Conservation (phyloP, 1,140 invertebrate genomes). For the Nylanderia fulva region DNA sequence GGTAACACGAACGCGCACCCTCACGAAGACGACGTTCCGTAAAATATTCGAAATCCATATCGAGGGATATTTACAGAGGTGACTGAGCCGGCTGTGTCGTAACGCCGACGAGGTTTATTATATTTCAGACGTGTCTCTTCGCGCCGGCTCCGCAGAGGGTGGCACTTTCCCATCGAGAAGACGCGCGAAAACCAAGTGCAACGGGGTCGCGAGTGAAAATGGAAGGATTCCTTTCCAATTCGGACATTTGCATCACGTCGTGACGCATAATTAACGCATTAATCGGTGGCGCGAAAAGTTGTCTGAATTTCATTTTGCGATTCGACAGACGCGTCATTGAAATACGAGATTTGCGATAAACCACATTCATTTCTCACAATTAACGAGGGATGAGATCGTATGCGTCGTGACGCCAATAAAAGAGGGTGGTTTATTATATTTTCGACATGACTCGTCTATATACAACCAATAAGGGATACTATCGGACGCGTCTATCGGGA, state of each 20-base stretch:
- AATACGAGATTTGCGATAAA: too few species aligned
- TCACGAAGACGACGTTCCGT: constrained; percentile 7
- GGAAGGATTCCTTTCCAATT: constrained; percentile 27
- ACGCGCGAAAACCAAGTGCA: constrained; percentile 57
- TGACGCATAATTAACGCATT: constrained; percentile 29
- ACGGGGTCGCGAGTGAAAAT: constrained; percentile 21
- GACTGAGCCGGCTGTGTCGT: constrained; percentile 61
- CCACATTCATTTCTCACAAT: too few species aligned
- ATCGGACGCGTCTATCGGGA: constrained; percentile 45
- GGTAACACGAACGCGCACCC: neutral
- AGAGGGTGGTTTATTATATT: constrained; percentile 50
- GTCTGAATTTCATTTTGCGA: too few species aligned
- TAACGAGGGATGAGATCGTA: constrained; percentile 7
- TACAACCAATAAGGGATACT: constrained; percentile 38
- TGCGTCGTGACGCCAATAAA: constrained; percentile 24
- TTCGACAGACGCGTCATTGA: too few species aligned
- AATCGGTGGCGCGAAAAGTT: neutral
- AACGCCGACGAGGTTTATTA: constrained; percentile 69
- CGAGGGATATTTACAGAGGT: constrained; percentile 70
- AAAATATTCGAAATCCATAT: constrained; percentile 76
- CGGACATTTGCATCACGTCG: constrained; percentile 19
- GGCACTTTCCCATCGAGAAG: constrained; percentile 50
- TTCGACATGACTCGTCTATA: constrained; percentile 50
- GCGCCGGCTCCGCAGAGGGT: constrained; percentile 51
- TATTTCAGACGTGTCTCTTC: constrained; percentile 72